Evolutionary conservation across 2,888 invertebrate genomes (phyloP), one percentile per base, ranked within the genome.

Genomic region (Drosophila phalerata): DNA sequence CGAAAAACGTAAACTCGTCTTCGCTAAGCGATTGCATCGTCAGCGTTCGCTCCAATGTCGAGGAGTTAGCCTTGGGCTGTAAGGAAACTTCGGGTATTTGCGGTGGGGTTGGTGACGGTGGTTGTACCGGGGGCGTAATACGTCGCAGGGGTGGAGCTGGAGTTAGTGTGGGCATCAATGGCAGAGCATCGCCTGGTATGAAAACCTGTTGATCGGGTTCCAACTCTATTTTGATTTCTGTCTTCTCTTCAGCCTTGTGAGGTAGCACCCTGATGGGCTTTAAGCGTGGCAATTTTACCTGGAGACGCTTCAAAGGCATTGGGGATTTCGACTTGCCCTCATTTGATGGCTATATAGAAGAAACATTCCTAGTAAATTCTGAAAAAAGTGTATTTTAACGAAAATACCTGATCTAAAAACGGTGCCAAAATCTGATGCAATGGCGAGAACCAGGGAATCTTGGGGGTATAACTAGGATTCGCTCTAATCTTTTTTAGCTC

Each of bases 1-100:
- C 85, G 13, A 88, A 85, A 45, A 52, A 88, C n/a, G 80, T 77
- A 15, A 85, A 85, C 53, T 85, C 89, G 47, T 85, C 87, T 19
- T 87, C 89, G 11, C 34, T 40, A 13, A 43, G 11, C 1, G 64
- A 1, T 1, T 60, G 57, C 11, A 73, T 30, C 6, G 64, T 5
- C 3, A 58, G 51, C 0, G 22, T 10, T 17, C 52, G 64, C 6
- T 69, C 75, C 38, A 43, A 0, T 1, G 40, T 28, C n/a, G 58
- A 5, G 1, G 55, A n/a, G 40, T 22, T 53, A 13, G 28, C 5
- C 3, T 9, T 13, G 5, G 60, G 19, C 6, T 25, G 1, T 9
- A 51, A 0, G 38, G 42, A 42, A 6, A 19, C 15, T 15, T 38
- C 25, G 4, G 5, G 1, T 5, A 28, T 34, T 17, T 55, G 51